Evolutionary conservation across 2,797 vertebrate genomes (phyloP), one percentile per base, ranked within the genome.

Genomic region (Spinibarbus caldwelli): DNA sequence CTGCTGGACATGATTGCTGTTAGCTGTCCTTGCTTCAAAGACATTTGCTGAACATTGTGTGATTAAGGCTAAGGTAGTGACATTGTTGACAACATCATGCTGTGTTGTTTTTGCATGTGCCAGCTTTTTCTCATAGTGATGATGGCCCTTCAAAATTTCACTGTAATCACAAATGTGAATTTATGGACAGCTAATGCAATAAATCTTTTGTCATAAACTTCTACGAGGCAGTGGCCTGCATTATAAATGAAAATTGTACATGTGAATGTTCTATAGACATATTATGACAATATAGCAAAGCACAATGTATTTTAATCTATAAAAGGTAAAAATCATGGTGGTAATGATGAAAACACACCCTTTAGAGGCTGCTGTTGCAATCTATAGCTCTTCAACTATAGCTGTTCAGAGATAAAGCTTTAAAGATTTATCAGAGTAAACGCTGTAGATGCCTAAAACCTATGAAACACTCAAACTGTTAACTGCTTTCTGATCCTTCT

Each of bases 21-120:
- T 89, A 88, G 45, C 85, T 57, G 72, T 84, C 78, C 68, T 71
- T 75, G 87, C 82, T 84, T 78, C 75, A 84, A 78, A 84, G 62
- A 54, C 47, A 57, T 84, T 54, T 31, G 5, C 29, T n/a, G 6
- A 54, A 62, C 6, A 36, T 75, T 83, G 29, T 67, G 73, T 78
- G 36, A 68, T 59, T 68, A 70, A 78, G 7, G 49, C 34, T 57
- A 57, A 12, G 7, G 26, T 36, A n/a, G 36, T 47, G 54, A 64
- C 41, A 75, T 21, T 73, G 71, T 67, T 54, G 36, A 77, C 45
- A 82, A 36, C 23, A 29, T 67, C 82, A 78, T 9, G 17, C 64
- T 70, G 34, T 29, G 9, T 23, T 66, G 12, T 54, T 84, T 83
- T 68, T 41, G 66, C 15, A 34, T 9, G 19, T 1, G 19, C 3